phyloP scores from a whole-genome alignment of 2,113 vertebrate genomes.

The Columba livia region DNA sequence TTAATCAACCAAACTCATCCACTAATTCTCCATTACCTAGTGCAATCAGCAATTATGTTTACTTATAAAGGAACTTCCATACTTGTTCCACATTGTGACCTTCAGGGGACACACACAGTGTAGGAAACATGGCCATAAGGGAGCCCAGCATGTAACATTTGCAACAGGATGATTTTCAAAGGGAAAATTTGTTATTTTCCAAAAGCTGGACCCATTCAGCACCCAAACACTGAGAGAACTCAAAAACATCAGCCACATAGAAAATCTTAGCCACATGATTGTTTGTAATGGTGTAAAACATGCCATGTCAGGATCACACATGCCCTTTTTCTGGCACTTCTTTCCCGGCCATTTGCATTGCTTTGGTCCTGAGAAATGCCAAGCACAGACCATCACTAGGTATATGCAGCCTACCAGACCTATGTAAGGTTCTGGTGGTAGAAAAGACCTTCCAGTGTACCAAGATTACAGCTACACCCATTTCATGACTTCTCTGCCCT shows the following conservation, averaged over 20 bases:
- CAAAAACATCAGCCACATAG: neutral
- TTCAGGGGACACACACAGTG: neutral
- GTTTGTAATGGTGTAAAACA: neutral
- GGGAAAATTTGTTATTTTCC: neutral
- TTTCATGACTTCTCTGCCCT: neutral
- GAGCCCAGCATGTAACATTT: neutral
- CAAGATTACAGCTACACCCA: neutral
- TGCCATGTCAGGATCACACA: neutral
- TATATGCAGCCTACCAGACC: neutral
- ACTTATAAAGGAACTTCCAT: constrained; percentile 11
- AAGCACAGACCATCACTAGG: neutral
- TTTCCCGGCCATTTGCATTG: neutral
- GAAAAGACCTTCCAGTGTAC: neutral
- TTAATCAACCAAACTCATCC: constrained; percentile 15
- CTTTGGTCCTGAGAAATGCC: neutral
- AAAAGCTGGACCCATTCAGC: neutral
- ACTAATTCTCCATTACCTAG: neutral
- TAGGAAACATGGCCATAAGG: neutral
- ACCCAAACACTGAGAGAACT: neutral
- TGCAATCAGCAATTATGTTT: neutral
- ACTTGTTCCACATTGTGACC: neutral
- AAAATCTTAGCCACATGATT: neutral
- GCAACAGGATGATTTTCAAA: constrained; percentile 2
- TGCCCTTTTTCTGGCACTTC: neutral
- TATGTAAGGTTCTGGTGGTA: neutral